phyloP scores from a whole-genome alignment of 35 echinoderm and acorn worm species.

The Chiridota heheva region DNA sequence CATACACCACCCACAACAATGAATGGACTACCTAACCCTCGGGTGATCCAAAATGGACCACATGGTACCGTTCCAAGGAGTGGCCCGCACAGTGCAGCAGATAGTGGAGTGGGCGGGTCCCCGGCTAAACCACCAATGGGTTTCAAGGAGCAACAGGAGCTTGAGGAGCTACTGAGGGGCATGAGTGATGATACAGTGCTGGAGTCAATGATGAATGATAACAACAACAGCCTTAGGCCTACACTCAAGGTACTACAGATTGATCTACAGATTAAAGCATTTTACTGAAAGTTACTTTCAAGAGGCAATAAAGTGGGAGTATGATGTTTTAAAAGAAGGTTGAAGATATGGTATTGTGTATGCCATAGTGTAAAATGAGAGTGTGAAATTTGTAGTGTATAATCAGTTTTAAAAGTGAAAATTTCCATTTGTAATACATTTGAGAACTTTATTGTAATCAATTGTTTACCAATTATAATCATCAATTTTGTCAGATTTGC shows the following conservation, averaged over 20 bases:
- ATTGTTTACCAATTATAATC: too few species aligned
- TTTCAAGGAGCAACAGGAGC: constrained; percentile 71
- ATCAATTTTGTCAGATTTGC: too few species aligned
- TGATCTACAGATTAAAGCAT: not conserved
- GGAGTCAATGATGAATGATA: not conserved
- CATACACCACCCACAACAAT: constrained; percentile 22
- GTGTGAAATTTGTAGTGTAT: too few species aligned
- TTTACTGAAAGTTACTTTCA: not conserved
- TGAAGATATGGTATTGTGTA: not conserved
- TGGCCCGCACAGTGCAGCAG: not conserved
- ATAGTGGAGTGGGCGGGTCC: not conserved
- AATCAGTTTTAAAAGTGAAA: too few species aligned
- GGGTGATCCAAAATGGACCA: constrained; percentile 25
- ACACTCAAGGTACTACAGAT: constrained; percentile 40
- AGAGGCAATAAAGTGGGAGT: not conserved
- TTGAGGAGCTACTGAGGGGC: constrained; percentile 82
- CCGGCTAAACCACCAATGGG: constrained; percentile 44
- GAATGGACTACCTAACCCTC: constrained; percentile 23
- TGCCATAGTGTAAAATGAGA: not conserved
- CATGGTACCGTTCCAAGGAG: not conserved
- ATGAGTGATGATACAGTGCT: constrained; percentile 39
- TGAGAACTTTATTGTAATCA: too few species aligned
- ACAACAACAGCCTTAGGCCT: constrained; percentile 29
- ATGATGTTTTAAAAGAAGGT: not conserved
- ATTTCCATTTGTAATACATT: too few species aligned